Percentiles rank a stretch among this genome's conserved stretches.
These are phyloP conservation scores for Apodemus speciosus DNA, from an alignment of 2,113 vertebrate genomes.

Conservation along the genomic window DNA sequence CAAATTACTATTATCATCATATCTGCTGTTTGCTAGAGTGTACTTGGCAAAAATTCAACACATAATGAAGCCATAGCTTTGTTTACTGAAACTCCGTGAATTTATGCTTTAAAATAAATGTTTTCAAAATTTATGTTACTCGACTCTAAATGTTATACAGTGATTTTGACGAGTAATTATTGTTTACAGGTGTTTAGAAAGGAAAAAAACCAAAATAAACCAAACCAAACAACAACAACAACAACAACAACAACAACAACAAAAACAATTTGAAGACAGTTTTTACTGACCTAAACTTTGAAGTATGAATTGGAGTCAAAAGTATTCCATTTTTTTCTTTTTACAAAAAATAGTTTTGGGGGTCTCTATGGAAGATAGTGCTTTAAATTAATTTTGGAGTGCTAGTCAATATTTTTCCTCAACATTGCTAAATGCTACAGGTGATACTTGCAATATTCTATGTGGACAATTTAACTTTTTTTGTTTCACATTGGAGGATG, in stretches of 20 bases:
- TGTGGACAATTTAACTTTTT: conserved; percentile 1
- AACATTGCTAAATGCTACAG: conserved; percentile 34
- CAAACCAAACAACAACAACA: neutral
- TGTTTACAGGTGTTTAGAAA: neutral
- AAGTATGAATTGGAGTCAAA: neutral
- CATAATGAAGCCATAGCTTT: conserved; percentile 62
- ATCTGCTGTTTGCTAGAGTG: conserved; percentile 35
- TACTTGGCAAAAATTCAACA: conserved; percentile 45
- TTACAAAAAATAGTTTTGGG: neutral
- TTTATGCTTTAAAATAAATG: conserved; percentile 71
- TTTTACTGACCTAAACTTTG: conserved; percentile 59
- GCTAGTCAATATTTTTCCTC: neutral
- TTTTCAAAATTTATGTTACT: conserved; percentile 58
- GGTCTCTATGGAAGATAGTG: neutral
- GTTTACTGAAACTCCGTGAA: conserved; percentile 59
- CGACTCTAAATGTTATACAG: conserved; percentile 51
- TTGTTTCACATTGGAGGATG: neutral
- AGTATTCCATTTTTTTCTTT: neutral
- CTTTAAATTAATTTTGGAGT: conserved; percentile 42
- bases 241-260: neutral
- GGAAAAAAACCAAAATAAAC: neutral
- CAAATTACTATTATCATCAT: conserved; percentile 35
- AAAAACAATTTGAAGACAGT: conserved; percentile 51
- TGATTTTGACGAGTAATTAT: conserved; percentile 23
- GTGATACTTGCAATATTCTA: neutral